Base-by-base conservation (phyloP, 2,797 vertebrate species). In the Danio tinwini region DNA sequence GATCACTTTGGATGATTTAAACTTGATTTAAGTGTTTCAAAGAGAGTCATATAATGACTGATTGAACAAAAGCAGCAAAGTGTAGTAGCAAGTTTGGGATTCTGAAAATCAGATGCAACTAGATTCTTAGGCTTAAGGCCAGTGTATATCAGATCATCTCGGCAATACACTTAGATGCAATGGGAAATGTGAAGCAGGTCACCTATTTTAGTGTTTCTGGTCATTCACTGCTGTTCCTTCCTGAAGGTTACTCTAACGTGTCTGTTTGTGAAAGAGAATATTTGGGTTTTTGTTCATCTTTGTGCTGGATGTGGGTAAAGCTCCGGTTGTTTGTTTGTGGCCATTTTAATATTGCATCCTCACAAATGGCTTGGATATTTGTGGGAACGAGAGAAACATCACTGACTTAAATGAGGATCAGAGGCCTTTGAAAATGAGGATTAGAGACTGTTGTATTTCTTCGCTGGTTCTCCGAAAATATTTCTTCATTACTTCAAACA, bases 211-310 rank as follows among this genome's bases (percentile, higher is more conserved):
- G 64, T 39, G 12, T 69, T 77, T 69, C 53, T 59, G 12, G 75
- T 58, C 7, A 39, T 77, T 59, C 44, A 21, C 5, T 3, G 17
- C 37, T 1, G 40, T 47, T 68, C 44, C 64, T 67, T 77, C 42
- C 40, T 67, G 56, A 65, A 13, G 12, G 9, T 49, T 40, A 11
- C 2, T 0, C 4, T 6, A 49, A 40, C 16, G 7, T 19, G 2
- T 0, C 10, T 47, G 58, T 50, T 49, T 69, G 52, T 77, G 42
- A 69, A n/a, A 72, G 67, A 81, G 65, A 77, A 69, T 56, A 62
- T 71, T 82, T 78, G 72, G 74, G 74, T 62, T 71, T 71, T 84
- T 74, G 81, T 84, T 86, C 84, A 53, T 39, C n/a, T 61, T n/a
- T 11, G 61, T 50, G 72, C 12, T 67, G 69, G 53, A 83, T 69